Base-by-base conservation (phyloP, 2,797 vertebrate species). In the Podargus strigoides region DNA sequence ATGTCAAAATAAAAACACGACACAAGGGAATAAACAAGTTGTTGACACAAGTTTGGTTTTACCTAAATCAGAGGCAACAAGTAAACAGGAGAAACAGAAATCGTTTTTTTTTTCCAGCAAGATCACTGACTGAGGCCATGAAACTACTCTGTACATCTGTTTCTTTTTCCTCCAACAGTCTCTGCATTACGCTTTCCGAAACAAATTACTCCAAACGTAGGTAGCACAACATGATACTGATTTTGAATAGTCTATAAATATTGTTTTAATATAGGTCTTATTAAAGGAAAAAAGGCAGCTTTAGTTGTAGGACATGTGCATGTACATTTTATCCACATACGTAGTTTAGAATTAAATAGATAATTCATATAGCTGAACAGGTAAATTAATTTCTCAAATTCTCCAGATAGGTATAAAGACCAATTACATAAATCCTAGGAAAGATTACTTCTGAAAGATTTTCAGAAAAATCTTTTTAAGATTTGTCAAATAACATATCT, bases 301-400 rank as follows among this genome's bases (percentile, higher is more conserved):
- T 60, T 75, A 30, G 8, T 28, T 47, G 26, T 67, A 63, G 6
- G 62, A 56, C 3, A 2, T 17, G 14, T 23, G 16, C 19, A 24
- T 0, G 0, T 19, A 32, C 10, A 10, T 73, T 72, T 46, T 41
- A 52, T 20, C 37, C 10, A 30, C 2, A 12, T 14, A 37, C 1
- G 4, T 8, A 70, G 9, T 39, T 86, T 18, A 74, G 62, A 63
- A 67, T 39, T 8, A 72, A 63, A 39, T 1, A 67, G 27, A 5
- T 60, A n/a, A 41, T 47, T 75, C 34, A 63, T 7, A 14, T 0
- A 50, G 27, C 37, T 58, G 6, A 82, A 72, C 1, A 39, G 36
- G 18, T 53, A 85, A 81, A 63, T 59, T 55, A 46, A 50, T 87
- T 74, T 44, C 26, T 63, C 62, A 15, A 10, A 62, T 46, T 80